Conservation (phyloP, 2,888 invertebrate genomes). For the Xestobium rufovillosum region DNA sequence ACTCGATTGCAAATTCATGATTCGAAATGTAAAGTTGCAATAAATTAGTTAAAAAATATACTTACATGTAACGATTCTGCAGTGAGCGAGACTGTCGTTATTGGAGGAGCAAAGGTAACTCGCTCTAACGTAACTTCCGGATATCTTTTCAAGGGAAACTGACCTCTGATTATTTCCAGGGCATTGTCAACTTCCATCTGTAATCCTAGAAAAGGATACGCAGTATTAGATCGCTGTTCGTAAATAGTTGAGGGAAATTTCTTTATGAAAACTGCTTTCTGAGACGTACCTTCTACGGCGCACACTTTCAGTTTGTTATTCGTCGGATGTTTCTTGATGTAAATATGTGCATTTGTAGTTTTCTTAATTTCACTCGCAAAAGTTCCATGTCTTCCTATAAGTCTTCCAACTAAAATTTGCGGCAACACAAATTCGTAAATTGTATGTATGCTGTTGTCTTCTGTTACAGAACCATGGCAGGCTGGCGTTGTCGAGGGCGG, state of each 20-base stretch:
- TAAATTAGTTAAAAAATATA: slow-evolving; percentile 16
- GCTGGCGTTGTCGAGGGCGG: slow-evolving; percentile 51
- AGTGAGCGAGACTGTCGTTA: slow-evolving; percentile 35
- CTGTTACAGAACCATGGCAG: slow-evolving; percentile 42
- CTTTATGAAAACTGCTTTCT: slow-evolving; percentile 1
- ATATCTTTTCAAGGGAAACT: slow-evolving; percentile 75
- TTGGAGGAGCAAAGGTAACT: slow-evolving; percentile 41
- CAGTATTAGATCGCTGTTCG: too few relatives aligned
- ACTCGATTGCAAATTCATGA: too few relatives aligned
- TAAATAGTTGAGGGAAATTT: too few relatives aligned
- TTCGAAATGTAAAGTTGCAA: slow-evolving; percentile 1
- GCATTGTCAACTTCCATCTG: slow-evolving; percentile 74
- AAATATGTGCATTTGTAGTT: slow-evolving; percentile 70
- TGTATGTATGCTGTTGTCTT: slow-evolving; percentile 41
- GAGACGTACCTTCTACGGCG: slow-evolving; percentile 68
- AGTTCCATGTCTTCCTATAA: slow-evolving; percentile 78
- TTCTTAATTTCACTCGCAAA: slow-evolving; percentile 75
- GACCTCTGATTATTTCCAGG: slow-evolving; percentile 73
- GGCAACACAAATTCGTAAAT: slow-evolving; percentile 70
- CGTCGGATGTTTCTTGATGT: slow-evolving; percentile 68
- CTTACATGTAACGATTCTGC: slow-evolving; percentile 39
- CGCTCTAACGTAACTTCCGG: slow-evolving; percentile 69
- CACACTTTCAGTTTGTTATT: slow-evolving; percentile 73
- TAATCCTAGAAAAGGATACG: slow-evolving; percentile 52
- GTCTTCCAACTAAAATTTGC: slow-evolving; percentile 69